Evolutionary conservation across 2,888 invertebrate genomes (phyloP).

Genomic region (Drosophila helvetica): DNA sequence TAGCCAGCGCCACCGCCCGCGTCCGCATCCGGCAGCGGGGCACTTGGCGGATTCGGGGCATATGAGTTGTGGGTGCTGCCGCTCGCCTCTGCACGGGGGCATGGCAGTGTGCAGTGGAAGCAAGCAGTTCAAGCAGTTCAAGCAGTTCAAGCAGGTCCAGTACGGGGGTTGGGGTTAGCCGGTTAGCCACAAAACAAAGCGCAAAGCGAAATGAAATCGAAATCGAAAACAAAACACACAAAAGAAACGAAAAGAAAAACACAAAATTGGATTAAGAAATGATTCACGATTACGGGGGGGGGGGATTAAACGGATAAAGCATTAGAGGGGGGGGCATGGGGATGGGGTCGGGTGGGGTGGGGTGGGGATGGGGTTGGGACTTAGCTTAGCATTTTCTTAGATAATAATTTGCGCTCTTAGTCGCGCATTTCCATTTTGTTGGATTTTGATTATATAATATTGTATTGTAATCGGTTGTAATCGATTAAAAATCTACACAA

Average conservation of each 20-base stretch:
- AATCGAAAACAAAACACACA: conserved; percentile 23
- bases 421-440: conserved; percentile 21
- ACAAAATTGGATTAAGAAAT: conserved; percentile 46
- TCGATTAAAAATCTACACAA: conserved; percentile 67
- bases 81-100: conserved; percentile 48
- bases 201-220: conserved; percentile 32
- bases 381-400: conserved; percentile 21
- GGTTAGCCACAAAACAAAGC: conserved; percentile 67
- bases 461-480: not conserved
- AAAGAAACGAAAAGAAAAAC: conserved; percentile 37
- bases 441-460: conserved; percentile 10
- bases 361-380: not conserved
- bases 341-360: conserved; percentile 9
- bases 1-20: conserved; percentile 37
- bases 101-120: conserved; percentile 18
- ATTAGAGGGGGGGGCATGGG: conserved; percentile 17
- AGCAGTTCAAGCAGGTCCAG: not conserved
- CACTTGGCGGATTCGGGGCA: conserved; percentile 79
- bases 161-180: not conserved
- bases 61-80: conserved; percentile 75
- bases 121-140: conserved; percentile 30
- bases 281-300: not conserved
- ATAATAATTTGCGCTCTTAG: conserved; percentile 33
- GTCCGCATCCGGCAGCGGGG: conserved; percentile 68
- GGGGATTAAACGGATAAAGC: conserved; percentile 2